phyloP scores from a whole-genome alignment of 2,113 vertebrate species.

The Scartelaos histophorus region DNA sequence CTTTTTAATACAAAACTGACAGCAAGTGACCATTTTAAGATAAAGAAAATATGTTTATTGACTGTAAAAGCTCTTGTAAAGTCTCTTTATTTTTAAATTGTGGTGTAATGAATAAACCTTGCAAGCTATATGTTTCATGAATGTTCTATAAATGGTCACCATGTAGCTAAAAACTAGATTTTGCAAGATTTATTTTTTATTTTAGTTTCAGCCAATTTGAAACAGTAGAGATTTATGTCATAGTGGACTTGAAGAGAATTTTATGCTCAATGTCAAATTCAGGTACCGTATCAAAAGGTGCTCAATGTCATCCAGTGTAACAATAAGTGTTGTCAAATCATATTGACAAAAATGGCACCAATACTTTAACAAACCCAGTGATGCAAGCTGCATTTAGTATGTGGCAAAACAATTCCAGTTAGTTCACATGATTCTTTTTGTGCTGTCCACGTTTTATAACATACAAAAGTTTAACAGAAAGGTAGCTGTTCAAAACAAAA shows the following conservation, averaged over 20 bases:
- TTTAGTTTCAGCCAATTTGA: constrained; percentile 56
- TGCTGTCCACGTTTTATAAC: too few relatives aligned
- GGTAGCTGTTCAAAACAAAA: too few relatives aligned
- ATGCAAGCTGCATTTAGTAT: too few relatives aligned
- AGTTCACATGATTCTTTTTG: too few relatives aligned
- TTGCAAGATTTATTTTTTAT: constrained; percentile 28
- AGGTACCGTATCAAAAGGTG: too few relatives aligned
- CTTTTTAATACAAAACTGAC: constrained; percentile 64
- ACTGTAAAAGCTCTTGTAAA: constrained; percentile 68
- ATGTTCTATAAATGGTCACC: constrained; percentile 62
- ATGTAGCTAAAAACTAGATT: constrained; percentile 33
- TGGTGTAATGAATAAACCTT: constrained; percentile 66
- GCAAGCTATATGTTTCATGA: constrained; percentile 53
- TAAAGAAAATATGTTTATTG: constrained; percentile 58
- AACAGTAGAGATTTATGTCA: constrained; percentile 28
- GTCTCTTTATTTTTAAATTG: constrained; percentile 69
- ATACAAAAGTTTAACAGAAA: too few relatives aligned
- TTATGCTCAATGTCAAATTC: background rate
- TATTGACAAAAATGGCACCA: too few relatives aligned
- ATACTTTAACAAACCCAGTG: too few relatives aligned
- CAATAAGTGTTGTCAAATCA: too few relatives aligned
- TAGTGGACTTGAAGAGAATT: background rate
- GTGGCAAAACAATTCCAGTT: too few relatives aligned
- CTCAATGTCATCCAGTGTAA: too few relatives aligned
- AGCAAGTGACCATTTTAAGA: constrained; percentile 65